Conservation (phyloP, 2,113 vertebrate genomes). For the Corythoichthys haematopterus region DNA sequence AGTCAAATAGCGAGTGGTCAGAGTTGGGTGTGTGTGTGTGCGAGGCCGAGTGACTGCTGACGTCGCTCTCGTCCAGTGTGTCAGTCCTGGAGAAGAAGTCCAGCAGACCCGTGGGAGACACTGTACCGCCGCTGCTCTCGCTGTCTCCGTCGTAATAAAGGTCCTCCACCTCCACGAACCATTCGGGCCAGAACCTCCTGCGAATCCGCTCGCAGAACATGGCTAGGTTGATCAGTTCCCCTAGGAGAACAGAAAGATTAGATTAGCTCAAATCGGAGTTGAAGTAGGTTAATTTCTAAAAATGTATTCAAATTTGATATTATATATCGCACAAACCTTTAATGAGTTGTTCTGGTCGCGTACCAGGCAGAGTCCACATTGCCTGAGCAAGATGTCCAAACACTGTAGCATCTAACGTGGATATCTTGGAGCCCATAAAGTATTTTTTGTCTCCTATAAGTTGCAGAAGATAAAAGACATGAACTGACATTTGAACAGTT, state of each 20-base stretch:
- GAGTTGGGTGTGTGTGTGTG: slow-evolving; percentile 77
- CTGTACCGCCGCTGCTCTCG: slow-evolving; percentile 71
- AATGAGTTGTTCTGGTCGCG: slow-evolving; percentile 87
- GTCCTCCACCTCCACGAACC: slow-evolving; percentile 87
- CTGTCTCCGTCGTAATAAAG: slow-evolving; percentile 84
- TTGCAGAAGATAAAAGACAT: background rate
- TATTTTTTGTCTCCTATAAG: slow-evolving; percentile 93
- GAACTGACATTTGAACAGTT: background rate
- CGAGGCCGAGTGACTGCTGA: slow-evolving; percentile 68
- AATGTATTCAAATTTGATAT: too few relatives aligned
- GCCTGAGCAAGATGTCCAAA: slow-evolving; percentile 95
- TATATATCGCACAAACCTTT: slow-evolving; percentile 74
- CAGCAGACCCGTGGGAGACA: slow-evolving; percentile 53
- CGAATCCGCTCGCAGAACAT: slow-evolving; percentile 97
- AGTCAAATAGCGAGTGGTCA: slow-evolving; percentile 91
- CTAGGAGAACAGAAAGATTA: slow-evolving; percentile 59
- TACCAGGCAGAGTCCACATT: slow-evolving; percentile 96
- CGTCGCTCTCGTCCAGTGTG: slow-evolving; percentile 85
- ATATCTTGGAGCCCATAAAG: slow-evolving; percentile 91
- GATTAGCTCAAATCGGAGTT: background rate
- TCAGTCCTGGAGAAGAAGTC: slow-evolving; percentile 93
- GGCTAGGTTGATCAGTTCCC: slow-evolving; percentile 91
- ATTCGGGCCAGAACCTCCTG: slow-evolving; percentile 94
- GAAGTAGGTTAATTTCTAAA: background rate
- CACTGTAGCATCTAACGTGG: slow-evolving; percentile 90